These are phyloP conservation scores for Leptestheria dahalacensis DNA, from an alignment of 1,140 invertebrate species.

Conservation along the genomic window DNA sequence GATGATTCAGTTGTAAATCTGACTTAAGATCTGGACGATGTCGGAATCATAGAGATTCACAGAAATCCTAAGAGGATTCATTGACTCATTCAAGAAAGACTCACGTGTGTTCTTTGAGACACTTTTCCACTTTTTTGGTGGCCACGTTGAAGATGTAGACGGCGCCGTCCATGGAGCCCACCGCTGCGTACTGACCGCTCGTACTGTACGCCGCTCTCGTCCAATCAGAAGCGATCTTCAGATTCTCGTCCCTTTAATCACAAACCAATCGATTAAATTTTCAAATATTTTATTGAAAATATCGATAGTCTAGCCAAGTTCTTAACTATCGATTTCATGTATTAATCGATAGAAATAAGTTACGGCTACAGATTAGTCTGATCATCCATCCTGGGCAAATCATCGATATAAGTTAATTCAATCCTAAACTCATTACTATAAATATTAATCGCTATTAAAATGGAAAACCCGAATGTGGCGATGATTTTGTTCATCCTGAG, in stretches of 20 bases:
- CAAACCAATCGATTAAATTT: slow-evolving; percentile 6
- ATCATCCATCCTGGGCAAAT: too few relatives aligned
- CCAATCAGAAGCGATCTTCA: slow-evolving; percentile 91
- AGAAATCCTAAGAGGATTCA: background rate
- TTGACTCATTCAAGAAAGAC: too few relatives aligned
- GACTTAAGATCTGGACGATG: slow-evolving; percentile 9
- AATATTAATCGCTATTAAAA: slow-evolving; percentile 2
- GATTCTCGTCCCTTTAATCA: slow-evolving; percentile 71
- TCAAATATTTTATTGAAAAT: slow-evolving; percentile 2
- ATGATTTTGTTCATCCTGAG: slow-evolving; percentile 81
- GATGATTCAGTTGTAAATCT: slow-evolving; percentile 5
- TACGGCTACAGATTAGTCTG: too few relatives aligned
- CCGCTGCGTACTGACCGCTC: slow-evolving; percentile 69
- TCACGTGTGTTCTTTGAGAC: slow-evolving; percentile 80
- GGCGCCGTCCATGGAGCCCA: slow-evolving; percentile 76
- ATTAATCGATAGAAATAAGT: too few relatives aligned
- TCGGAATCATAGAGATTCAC: background rate
- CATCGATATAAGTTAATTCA: too few relatives aligned
- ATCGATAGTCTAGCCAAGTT: too few relatives aligned
- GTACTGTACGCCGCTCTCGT: slow-evolving; percentile 81
- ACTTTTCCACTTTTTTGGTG: slow-evolving; percentile 58
- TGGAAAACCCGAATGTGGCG: slow-evolving; percentile 71
- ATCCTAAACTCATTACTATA: background rate
- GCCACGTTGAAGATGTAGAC: slow-evolving; percentile 82
- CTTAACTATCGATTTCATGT: too few relatives aligned